Base-by-base conservation (phyloP, 2,888 invertebrate species). In the Volucella bombylans region DNA sequence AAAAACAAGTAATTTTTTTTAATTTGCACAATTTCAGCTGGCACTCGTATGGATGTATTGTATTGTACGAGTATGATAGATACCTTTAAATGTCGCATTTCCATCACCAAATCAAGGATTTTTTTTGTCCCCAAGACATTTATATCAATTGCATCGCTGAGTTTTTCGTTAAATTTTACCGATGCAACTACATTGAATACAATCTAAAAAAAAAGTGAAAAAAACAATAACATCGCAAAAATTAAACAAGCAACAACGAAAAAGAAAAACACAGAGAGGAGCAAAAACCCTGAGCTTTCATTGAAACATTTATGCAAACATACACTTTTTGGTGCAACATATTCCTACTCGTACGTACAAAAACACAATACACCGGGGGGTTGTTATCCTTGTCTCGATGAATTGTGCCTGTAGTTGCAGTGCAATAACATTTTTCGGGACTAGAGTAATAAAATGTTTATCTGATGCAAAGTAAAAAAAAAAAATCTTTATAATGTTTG, bases 121-220 rank as follows among this genome's bases (percentile, higher is more conserved):
- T 92, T 92, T 87, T 92, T 92, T 57, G 92, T 92, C 45, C 92
- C 92, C 80, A 92, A 88, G 49, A 92, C 91, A 88, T 92, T 92
- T 83, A 92, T 92, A 85, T 90, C 91, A 87, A 92, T 91, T 45
- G 92, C 92, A 88, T 92, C 92, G 86, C 90, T 90, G 80, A 92
- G 89, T 88, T 91, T 91, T 89, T 92, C 92, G 89, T 92, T 92
- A 89, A 92, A 92, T 88, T 92, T 92, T 74, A 92, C 92, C 38
- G 92, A 92, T 52, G 92, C 92, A 86, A 92, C 92, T 85, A 92
- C 90, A 87, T 92, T 92, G 89, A 92, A 92, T 87, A 92, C 92
- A 88, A 92, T 91, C 92, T 92, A 87, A 65, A 77, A 87, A 65
- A 77, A 77, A 65, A 64, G 50, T 64, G 57, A 54, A 62, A 38